These are phyloP conservation scores for Rhinolophus ferrumequinum DNA, from an alignment of 2,113 vertebrate genomes.

Conservation along the genomic window DNA sequence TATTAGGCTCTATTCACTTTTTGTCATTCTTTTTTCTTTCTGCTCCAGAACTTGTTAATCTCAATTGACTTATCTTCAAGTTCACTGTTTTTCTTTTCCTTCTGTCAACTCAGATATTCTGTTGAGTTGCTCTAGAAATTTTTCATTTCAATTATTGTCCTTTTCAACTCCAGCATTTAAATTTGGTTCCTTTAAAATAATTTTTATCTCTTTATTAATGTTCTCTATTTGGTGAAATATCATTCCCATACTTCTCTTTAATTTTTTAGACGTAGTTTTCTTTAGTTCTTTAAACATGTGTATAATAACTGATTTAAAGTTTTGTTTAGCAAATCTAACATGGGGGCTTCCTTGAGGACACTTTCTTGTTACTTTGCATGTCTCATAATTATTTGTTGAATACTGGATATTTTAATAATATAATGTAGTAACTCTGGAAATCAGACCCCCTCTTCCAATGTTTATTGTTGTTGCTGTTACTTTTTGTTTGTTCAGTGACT, in stretches of 20 bases:
- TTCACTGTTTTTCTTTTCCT: neutral
- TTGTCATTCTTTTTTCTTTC: slow-evolving; percentile 37
- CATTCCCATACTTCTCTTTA: slow-evolving; percentile 3
- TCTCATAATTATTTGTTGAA: slow-evolving; percentile 9
- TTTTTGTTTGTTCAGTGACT: neutral
- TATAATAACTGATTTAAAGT: neutral
- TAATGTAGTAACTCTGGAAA: neutral
- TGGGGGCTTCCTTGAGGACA: neutral
- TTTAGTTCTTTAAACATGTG: slow-evolving; percentile 9
- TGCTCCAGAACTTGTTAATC: neutral
- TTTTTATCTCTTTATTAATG: slow-evolving; percentile 7
- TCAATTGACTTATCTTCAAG: neutral
- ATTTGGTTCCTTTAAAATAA: neutral
- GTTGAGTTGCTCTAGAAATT: neutral
- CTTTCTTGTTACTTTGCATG: neutral
- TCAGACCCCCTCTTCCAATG: neutral
- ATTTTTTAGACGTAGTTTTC: slow-evolving; percentile 26
- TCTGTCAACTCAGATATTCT: neutral
- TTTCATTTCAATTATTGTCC: slow-evolving; percentile 2
- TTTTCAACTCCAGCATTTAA: slow-evolving; percentile 35
- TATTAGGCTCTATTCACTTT: neutral
- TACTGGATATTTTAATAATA: neutral
- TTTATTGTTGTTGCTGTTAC: neutral
- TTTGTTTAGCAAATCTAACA: slow-evolving; percentile 21
- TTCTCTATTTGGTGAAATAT: neutral